Conservation (phyloP, 2,113 vertebrate species). For the Colius striatus region DNA sequence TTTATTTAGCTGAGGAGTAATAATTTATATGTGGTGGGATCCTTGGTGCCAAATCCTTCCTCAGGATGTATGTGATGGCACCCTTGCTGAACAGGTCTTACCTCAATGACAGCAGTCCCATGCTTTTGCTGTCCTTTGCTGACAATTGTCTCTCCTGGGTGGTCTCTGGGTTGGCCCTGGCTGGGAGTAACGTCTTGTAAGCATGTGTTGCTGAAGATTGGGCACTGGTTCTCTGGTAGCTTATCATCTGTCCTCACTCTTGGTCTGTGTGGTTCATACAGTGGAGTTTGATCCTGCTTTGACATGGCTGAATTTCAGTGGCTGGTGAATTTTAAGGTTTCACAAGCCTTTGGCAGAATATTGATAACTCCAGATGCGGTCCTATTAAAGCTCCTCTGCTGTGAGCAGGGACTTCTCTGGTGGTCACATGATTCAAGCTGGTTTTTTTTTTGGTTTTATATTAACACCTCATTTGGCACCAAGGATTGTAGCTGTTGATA, state of each 20-base stretch:
- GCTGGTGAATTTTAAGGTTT: neutral
- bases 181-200: neutral
- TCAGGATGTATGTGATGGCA: neutral
- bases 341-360: neutral
- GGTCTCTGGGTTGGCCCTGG: neutral
- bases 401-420: neutral
- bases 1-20: neutral
- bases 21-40: neutral
- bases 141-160: fast-evolving
- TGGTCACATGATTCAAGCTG: neutral
- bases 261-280: fast-evolving
- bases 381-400: neutral
- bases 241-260: neutral
- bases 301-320: neutral
- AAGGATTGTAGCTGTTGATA: neutral
- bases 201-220: neutral
- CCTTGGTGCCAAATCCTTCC: neutral
- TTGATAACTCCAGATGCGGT: fast-evolving
- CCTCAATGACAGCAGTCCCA: neutral
- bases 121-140: neutral
- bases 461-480: neutral
- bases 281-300: neutral
- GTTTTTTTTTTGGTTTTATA: neutral
- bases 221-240: neutral
- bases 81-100: neutral